Conservation (phyloP, 2,113 vertebrate genomes). For the Trichechus manatus region DNA sequence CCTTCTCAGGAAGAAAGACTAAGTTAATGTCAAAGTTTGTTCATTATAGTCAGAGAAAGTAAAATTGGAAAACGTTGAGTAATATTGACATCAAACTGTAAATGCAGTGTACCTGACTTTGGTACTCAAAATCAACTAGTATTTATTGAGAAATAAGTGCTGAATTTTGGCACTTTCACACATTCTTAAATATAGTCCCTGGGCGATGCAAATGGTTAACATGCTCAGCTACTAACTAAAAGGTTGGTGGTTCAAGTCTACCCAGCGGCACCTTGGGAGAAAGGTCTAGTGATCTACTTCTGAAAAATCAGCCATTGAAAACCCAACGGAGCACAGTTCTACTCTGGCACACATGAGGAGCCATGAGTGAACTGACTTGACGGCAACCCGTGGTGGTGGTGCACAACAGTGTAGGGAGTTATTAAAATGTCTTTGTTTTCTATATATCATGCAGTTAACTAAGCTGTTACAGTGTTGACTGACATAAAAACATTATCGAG, state of each 20-base stretch:
- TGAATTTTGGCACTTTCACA: background rate
- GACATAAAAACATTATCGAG: background rate
- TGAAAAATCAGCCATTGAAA: too few species aligned
- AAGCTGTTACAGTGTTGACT: background rate
- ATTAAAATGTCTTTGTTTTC: slow-evolving; percentile 15
- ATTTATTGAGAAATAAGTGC: slow-evolving; percentile 6
- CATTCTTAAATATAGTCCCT: background rate
- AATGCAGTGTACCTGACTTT: background rate
- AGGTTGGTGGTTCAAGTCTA: too few species aligned
- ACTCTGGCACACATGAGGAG: too few species aligned
- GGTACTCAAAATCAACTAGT: slow-evolving; percentile 24
- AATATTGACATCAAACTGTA: background rate
- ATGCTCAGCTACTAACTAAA: too few species aligned
- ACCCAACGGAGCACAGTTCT: too few species aligned
- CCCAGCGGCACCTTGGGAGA: too few species aligned
- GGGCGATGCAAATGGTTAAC: too few species aligned
- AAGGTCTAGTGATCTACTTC: too few species aligned
- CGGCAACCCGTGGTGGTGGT: background rate
- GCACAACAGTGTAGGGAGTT: background rate
- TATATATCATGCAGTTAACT: background rate
- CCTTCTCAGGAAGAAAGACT: background rate
- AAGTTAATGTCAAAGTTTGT: background rate
- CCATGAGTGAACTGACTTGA: too few species aligned
- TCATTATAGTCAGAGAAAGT: slow-evolving; percentile 27
- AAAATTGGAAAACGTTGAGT: background rate